phyloP scores from a whole-genome alignment of 2,797 vertebrate species.

The Pseudochirops corinnae region DNA sequence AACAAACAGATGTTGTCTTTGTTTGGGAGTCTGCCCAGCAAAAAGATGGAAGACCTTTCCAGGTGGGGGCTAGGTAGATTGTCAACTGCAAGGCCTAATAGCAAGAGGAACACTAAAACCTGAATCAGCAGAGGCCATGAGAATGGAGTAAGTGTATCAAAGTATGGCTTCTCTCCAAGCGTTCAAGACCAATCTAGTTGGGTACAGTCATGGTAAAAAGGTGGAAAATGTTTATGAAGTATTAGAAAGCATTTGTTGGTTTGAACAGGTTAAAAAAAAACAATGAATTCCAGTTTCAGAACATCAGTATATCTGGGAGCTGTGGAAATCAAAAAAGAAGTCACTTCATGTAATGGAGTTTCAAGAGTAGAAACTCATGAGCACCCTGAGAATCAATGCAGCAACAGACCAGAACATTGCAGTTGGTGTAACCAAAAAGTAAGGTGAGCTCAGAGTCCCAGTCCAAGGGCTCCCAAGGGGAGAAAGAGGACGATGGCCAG shows the following conservation, averaged over 20 bases:
- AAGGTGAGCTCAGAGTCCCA: not conserved
- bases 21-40: not conserved
- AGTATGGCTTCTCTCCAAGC: not conserved
- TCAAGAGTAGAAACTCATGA: not conserved
- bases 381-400: not conserved
- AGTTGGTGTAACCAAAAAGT: not conserved
- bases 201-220: not conserved
- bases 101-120: not conserved
- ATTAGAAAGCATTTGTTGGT: not conserved
- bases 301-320: not conserved
- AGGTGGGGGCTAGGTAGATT: not conserved
- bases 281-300: not conserved
- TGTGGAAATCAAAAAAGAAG: not conserved
- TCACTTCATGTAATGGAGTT: not conserved
- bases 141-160: not conserved
- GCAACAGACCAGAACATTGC: not conserved
- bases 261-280: not conserved
- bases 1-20: not conserved
- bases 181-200: not conserved
- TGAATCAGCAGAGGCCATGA: not conserved
- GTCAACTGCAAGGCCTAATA: not conserved
- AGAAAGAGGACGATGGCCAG: not conserved
- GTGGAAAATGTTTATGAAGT: not conserved
- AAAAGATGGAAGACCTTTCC: not conserved
- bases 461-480: too few relatives aligned